phyloP scores from a whole-genome alignment of 1,140 invertebrate species.

The Caenorhabditis brenneri region DNA sequence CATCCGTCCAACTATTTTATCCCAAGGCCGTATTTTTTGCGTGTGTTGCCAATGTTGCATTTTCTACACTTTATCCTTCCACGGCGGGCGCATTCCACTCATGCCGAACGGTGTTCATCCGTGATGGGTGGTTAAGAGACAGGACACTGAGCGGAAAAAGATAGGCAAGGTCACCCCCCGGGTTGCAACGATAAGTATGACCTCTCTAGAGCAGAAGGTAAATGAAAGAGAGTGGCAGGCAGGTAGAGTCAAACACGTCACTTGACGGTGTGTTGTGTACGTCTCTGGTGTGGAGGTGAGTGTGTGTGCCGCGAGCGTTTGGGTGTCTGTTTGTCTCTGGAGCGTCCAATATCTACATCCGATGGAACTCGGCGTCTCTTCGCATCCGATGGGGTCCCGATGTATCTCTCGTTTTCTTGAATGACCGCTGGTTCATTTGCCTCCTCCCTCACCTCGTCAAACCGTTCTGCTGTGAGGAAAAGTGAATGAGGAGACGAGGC shows the following conservation, averaged over 20 bases:
- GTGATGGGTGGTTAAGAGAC: conserved; percentile 7
- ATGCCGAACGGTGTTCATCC: conserved; percentile 39
- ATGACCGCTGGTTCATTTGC: conserved; percentile 40
- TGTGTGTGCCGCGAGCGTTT: conserved; percentile 26
- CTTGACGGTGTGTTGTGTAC: conserved; percentile 37
- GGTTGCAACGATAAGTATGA: conserved; percentile 25
- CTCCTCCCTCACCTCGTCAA: not conserved
- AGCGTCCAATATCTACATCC: conserved; percentile 40
- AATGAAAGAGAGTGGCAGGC: conserved; percentile 24
- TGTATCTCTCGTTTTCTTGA: conserved; percentile 2
- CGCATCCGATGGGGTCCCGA: not conserved
- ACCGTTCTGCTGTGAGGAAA: conserved; percentile 12
- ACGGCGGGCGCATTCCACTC: not conserved
- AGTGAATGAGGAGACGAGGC: not conserved
- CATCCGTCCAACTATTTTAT: not conserved
- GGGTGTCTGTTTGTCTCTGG: conserved; percentile 41
- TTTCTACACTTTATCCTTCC: conserved; percentile 1
- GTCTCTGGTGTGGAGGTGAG: conserved; percentile 28
- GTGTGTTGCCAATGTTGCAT: conserved; percentile 7
- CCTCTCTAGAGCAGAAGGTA: conserved; percentile 29
- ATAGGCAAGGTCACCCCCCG: not conserved
- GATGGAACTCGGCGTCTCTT: conserved; percentile 3
- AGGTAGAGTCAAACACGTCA: conserved; percentile 40
- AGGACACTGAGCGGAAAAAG: not conserved
- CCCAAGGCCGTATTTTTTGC: conserved; percentile 25